Evolutionary conservation across 2,888 invertebrate species (phyloP), one percentile per base, ranked within the genome.

Genomic region (Hydraecia micacea): DNA sequence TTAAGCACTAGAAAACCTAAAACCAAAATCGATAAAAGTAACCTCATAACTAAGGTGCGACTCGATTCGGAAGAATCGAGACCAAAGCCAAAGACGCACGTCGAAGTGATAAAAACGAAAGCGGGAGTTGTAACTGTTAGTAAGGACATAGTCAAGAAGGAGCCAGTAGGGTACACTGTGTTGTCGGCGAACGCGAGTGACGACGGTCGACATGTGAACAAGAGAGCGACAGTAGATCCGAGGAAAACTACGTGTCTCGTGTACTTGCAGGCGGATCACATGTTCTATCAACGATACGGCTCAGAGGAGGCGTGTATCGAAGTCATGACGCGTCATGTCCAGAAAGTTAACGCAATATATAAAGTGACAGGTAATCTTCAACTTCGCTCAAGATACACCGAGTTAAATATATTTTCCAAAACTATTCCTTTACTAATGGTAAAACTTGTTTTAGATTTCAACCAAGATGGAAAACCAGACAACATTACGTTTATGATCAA

Each of bases 401-500:
- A 55, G 25, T 60, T 66, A 39, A 75, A 80, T 52, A 63, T 60
- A 63, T 55, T 36, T 68, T 67, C 15, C n/a, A 49, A 36, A 49
- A 36, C 60, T 28, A 60, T 76, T 76, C 36, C 46, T 49, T 80
- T 77, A 85, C 77, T 81, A 67, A 80, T 80, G 55, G 36, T 70
- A 36, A 80, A 84, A 87, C 63, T 84, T 87, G 62, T 94, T 93
- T 89, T 97, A 98, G 99, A 99, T 97, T 99, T 99, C 95, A 99
- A 99, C 96, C 98, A 98, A 94, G 99, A 99, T 94, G 99, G 99
- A 58, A 98, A 98, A 92, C 97, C 98, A 55, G 99, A 99, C 95
- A 99, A 99, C 94, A 99, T 99, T 88, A 98, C 98, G 83, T 99
- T 99, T 94, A 99, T 99, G 98, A 99, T 99, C 91, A 99, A 99